Evolutionary conservation across 2,113 vertebrate species (phyloP).

Genomic region (Asarcornis scutulata): DNA sequence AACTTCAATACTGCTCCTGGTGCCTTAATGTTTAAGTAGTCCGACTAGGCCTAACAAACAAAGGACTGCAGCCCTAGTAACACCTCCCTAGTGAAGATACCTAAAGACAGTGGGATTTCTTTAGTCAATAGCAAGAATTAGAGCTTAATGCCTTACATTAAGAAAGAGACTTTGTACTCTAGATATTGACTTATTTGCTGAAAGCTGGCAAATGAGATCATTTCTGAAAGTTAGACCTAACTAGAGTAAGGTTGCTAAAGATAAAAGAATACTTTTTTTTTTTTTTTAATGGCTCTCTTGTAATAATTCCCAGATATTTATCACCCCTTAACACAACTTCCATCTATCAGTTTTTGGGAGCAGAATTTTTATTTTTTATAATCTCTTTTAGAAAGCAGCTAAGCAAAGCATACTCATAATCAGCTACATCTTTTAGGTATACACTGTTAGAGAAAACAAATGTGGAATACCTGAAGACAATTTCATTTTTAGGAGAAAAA

Average conservation of each 20-base stretch:
- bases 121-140: slow-evolving; percentile 74
- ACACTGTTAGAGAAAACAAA: not conserved
- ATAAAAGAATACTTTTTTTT: not conserved
- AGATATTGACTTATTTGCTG: slow-evolving; percentile 40
- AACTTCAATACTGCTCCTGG: not conserved
- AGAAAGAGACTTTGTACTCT: slow-evolving; percentile 50
- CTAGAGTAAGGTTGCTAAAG: slow-evolving; percentile 9
- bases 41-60: slow-evolving; percentile 66
- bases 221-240: not conserved
- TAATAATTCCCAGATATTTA: not conserved
- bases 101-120: slow-evolving; percentile 64
- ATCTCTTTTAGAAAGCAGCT: not conserved
- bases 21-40: not conserved
- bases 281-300: not conserved
- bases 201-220: slow-evolving; percentile 23
- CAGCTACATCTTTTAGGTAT: not conserved
- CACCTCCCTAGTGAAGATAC: slow-evolving; percentile 33
- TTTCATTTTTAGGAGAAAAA: not conserved
- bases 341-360: not conserved
- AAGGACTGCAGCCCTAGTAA: not conserved
- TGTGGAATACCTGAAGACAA: not conserved
- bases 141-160: slow-evolving; percentile 63
- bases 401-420: not conserved
- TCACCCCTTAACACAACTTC: not conserved
- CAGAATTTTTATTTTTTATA: not conserved